Evolutionary conservation across 2,797 vertebrate species (phyloP).

Genomic region (Manis javanica): DNA sequence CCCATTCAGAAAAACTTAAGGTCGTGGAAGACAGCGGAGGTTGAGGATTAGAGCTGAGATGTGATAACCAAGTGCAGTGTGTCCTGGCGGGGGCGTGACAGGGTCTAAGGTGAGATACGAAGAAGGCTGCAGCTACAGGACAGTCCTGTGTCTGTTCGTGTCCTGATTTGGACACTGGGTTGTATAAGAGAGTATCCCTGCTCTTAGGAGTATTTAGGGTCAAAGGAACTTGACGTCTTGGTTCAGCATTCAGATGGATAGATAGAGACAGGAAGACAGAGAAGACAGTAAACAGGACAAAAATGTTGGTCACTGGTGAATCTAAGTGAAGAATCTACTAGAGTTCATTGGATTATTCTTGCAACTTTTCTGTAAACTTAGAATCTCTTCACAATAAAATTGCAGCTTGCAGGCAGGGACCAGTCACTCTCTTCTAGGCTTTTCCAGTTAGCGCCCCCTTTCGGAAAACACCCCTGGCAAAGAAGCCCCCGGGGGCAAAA

Average conservation of each 20-base stretch:
- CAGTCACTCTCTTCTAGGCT: no score
- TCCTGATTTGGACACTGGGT: neutral
- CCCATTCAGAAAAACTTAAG: neutral
- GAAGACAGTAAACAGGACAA: neutral
- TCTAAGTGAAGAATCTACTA: neutral
- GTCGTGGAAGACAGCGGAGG: neutral
- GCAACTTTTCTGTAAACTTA: neutral
- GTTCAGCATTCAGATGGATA: neutral
- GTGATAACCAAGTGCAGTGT: accelerated
- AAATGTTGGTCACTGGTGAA: no score
- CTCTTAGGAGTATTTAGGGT: neutral
- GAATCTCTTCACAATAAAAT: neutral
- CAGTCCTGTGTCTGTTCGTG: accelerated
- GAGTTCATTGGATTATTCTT: neutral
- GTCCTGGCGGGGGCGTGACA: accelerated
- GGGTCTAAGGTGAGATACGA: neutral
- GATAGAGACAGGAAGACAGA: neutral
- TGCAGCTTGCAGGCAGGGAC: neutral
- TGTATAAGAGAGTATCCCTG: neutral
- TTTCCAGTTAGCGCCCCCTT: neutral
- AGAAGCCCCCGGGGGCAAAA: neutral
- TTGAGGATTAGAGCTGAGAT: neutral
- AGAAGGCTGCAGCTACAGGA: neutral
- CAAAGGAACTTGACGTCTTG: no score
- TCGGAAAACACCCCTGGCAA: neutral